Conservation (phyloP, 2,888 invertebrate species). For the Nymphalis polychloros region DNA sequence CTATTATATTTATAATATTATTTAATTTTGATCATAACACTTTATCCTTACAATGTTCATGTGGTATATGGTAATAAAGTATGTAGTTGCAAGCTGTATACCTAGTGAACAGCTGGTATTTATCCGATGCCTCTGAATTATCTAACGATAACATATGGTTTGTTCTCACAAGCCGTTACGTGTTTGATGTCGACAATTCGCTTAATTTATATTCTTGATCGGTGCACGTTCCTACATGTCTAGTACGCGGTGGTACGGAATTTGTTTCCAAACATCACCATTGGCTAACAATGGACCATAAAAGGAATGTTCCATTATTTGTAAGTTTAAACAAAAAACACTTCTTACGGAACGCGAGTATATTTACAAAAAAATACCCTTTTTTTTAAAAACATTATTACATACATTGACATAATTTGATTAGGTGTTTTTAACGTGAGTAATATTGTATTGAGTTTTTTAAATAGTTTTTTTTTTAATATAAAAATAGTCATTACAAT, state of each 20-base stretch:
- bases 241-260: slow-evolving; percentile 43
- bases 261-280: slow-evolving; percentile 17
- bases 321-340: slow-evolving; percentile 2
- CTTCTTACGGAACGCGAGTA: slow-evolving; percentile 9
- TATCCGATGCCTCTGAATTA: slow-evolving; percentile 4
- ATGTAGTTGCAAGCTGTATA: background rate
- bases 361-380: too few species aligned
- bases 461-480: too few species aligned
- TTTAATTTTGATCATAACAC: too few species aligned
- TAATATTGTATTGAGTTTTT: too few species aligned
- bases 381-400: too few species aligned
- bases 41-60: too few species aligned
- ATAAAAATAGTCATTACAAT: too few species aligned
- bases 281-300: slow-evolving; percentile 22
- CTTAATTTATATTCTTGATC: slow-evolving; percentile 46
- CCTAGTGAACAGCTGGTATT: background rate
- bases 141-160: slow-evolving; percentile 11
- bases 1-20: too few species aligned
- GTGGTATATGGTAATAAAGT: too few species aligned
- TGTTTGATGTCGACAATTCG: slow-evolving; percentile 40
- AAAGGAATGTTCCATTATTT: slow-evolving; percentile 22
- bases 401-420: too few species aligned
- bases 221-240: slow-evolving; percentile 23
- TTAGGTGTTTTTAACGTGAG: too few species aligned
- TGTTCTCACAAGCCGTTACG: slow-evolving; percentile 37